Evolutionary conservation across 2,797 vertebrate species (phyloP).

Genomic region (Hirundo rustica): DNA sequence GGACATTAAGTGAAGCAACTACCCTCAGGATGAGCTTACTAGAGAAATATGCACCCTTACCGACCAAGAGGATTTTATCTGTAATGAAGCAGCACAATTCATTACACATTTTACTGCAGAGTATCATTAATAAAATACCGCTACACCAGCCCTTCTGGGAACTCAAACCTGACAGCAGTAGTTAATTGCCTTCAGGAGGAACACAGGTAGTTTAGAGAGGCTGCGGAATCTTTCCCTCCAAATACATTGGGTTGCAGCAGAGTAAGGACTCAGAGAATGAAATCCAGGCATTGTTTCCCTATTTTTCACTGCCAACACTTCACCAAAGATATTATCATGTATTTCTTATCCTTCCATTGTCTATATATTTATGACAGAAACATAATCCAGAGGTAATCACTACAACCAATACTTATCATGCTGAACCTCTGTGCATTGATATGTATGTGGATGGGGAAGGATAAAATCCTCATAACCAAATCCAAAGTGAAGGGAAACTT

Average conservation of each 20-base stretch:
- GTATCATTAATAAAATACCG: constrained; percentile 60
- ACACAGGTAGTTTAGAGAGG: constrained; percentile 11
- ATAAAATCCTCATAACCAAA: background rate
- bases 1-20: background rate
- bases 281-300: background rate
- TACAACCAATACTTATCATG: background rate
- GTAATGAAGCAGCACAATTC: constrained; percentile 55
- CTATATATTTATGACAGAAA: background rate
- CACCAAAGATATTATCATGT: background rate
- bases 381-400: background rate
- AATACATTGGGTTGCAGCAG: background rate
- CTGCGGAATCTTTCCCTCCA: constrained; percentile 23
- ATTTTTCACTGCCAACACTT: background rate
- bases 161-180: constrained; percentile 17
- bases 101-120: constrained; percentile 51
- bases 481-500: background rate
- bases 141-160: constrained; percentile 34
- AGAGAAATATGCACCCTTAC: background rate
- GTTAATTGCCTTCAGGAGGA: constrained; percentile 55
- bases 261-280: background rate
- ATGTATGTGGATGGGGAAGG: background rate
- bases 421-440: background rate
- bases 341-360: background rate
- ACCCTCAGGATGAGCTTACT: background rate
- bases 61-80: constrained; percentile 22